phyloP scores from a whole-genome alignment of 2,113 vertebrate species.

The Ailurus styani region DNA sequence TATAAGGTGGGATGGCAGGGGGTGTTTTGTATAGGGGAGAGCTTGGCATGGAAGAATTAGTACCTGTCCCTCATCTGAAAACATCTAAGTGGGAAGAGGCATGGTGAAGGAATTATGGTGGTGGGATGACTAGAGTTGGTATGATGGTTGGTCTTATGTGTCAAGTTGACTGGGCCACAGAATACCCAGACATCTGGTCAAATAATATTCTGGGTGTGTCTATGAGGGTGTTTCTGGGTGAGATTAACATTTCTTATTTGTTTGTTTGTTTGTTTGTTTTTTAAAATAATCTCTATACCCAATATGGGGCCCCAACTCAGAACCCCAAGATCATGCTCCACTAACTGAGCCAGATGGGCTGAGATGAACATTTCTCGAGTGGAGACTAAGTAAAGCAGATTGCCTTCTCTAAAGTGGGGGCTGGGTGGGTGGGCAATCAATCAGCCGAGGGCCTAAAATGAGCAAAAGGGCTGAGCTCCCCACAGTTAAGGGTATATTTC shows the following conservation, averaged over 20 bases:
- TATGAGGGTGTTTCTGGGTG: neutral
- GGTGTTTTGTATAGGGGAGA: neutral
- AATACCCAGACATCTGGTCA: neutral
- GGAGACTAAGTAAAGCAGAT: neutral
- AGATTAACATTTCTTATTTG: neutral
- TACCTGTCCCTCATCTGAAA: neutral
- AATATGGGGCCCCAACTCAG: neutral
- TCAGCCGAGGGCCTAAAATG: neutral
- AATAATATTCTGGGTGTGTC: neutral
- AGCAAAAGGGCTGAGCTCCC: neutral
- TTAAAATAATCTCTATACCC: neutral
- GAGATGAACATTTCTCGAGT: neutral
- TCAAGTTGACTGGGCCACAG: neutral
- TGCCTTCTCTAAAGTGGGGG: neutral
- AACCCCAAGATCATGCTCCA: neutral
- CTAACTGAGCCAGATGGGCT: neutral
- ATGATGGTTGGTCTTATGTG: neutral
- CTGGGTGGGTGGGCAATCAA: neutral
- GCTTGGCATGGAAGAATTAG: neutral
- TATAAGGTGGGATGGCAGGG: neutral
- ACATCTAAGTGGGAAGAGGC: neutral
- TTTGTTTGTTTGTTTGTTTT: neutral
- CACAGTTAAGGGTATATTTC: neutral
- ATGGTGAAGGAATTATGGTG: neutral
- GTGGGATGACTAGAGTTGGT: neutral